Conservation (phyloP, 2,888 invertebrate genomes). For the Frankliniella intonsa region DNA sequence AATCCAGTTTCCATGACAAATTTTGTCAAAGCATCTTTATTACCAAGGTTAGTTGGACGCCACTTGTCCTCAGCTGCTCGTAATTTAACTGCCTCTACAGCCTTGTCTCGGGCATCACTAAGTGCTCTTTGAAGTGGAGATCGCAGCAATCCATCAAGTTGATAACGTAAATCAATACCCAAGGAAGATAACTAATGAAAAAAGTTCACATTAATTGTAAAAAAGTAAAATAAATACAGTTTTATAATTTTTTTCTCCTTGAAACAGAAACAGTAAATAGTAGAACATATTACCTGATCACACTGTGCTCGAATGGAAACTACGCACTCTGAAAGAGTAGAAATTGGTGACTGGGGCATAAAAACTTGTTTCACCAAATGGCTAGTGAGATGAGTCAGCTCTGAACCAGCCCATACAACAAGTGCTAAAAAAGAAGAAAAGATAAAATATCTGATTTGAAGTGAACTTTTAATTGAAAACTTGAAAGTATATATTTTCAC, state of each 20-base stretch:
- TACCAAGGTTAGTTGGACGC: conserved; percentile 75
- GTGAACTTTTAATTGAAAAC: background rate
- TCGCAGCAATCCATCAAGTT: conserved; percentile 79
- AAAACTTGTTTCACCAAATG: conserved; percentile 85
- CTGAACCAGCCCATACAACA: conserved; percentile 86
- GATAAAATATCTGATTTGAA: background rate
- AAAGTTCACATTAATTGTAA: conserved; percentile 37
- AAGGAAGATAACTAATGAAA: conserved; percentile 52
- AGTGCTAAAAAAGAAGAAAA: conserved; percentile 55
- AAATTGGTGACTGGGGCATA: conserved; percentile 79
- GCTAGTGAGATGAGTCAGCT: conserved; percentile 71
- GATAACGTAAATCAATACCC: conserved; percentile 88
- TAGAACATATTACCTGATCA: conserved; percentile 50
- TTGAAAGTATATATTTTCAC: background rate
- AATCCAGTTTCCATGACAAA: conserved; percentile 63
- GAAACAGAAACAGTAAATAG: conserved; percentile 2
- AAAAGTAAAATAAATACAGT: conserved; percentile 1
- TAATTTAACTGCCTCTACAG: conserved; percentile 74
- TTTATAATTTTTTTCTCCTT: background rate
- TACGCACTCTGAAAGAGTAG: conserved; percentile 81
- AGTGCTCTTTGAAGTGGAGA: conserved; percentile 70
- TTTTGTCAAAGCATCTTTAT: conserved; percentile 63
- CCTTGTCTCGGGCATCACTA: conserved; percentile 72
- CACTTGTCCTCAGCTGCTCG: conserved; percentile 77
- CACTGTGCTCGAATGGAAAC: conserved; percentile 73